Base-by-base conservation (phyloP, 2,888 invertebrate species). In the Sinotaia quadrata region DNA sequence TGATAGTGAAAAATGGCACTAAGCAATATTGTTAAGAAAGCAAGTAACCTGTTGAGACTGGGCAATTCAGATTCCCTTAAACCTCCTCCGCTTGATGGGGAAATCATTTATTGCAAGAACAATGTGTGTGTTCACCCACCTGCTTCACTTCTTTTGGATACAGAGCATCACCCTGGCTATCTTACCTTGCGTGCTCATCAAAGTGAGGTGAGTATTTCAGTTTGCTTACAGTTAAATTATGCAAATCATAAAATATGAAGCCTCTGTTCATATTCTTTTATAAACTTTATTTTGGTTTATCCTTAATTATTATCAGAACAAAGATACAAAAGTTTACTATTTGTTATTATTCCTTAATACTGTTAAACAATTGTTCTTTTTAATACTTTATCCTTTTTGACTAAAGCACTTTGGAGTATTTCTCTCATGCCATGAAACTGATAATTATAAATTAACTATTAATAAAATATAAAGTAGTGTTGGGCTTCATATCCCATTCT, bases 101-200 rank as follows among this genome's bases (percentile, higher is more conserved):
- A 91, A 78, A 88, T 90, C 21, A 88, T 90, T 57, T 91, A 87
- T 80, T 90, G 90, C 68, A 98, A 97, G 90, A 98, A 98, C 88
- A 97, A 98, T 89, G 96, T 98, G 41, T 98, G 97, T 88, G 97
- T 98, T 56, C 97, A 98, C 90, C 96, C 97, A 7, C 95, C 96
- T 58, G 93, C 94, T 0, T 91, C 94, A 72, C 92, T 94, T 62
- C 91, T 95, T 80, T 91, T 93, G 65, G 95, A 96, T 78, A 92
- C 94, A 36, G 91, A 95, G 49, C 97, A 97, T 85, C 94, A 95
- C 89, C 97, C 97, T 2, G 97, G 93, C 0, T 98, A 98, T 87
- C 90, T 98, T 79, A 95, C 95, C 0, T 93, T 97, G 54, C 93
- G 94, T 59, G 89, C 89, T 69, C 89, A 89, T 67, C 81, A 87